Evolutionary conservation across 1,140 invertebrate genomes (phyloP).

Genomic region (Paraescarpia echinospica): DNA sequence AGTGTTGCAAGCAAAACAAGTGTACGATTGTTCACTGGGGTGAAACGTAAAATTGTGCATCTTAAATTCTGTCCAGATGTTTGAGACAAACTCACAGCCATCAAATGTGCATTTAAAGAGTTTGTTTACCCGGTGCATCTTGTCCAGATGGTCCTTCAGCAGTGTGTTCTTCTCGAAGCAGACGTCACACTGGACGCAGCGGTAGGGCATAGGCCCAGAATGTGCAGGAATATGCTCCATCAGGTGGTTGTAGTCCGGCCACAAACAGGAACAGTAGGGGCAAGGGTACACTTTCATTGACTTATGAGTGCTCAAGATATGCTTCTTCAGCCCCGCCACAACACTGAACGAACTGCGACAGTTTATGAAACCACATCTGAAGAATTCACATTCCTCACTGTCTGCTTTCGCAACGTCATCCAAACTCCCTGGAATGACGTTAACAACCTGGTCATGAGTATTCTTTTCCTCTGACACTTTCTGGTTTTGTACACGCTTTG

Average conservation of each 20-base stretch:
- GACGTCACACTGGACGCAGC: not conserved
- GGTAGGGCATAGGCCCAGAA: not conserved
- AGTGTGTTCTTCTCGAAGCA: not conserved
- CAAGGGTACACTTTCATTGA: not conserved
- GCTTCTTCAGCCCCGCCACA: not conserved
- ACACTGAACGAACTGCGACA: not conserved
- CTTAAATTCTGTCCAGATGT: conserved; percentile 1
- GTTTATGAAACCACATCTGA: not conserved
- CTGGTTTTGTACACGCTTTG: not conserved
- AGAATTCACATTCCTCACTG: not conserved
- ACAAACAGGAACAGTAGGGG: not conserved
- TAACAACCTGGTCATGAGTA: not conserved
- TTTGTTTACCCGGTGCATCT: not conserved
- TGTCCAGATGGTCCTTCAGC: not conserved
- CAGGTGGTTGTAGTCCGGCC: not conserved
- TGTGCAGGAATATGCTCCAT: not conserved
- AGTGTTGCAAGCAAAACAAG: not conserved
- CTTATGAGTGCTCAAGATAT: not conserved
- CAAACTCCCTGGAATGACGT: not conserved
- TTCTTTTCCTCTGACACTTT: not conserved
- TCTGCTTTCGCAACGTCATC: not conserved
- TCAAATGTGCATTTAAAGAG: not conserved
- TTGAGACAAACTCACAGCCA: not conserved
- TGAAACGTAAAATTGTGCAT: conserved; percentile 1
- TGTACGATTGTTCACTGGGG: not conserved